Evolutionary conservation across 2,113 vertebrate species (phyloP), one percentile per base, ranked within the genome.

Genomic region (Epinephelus fuscoguttatus): DNA sequence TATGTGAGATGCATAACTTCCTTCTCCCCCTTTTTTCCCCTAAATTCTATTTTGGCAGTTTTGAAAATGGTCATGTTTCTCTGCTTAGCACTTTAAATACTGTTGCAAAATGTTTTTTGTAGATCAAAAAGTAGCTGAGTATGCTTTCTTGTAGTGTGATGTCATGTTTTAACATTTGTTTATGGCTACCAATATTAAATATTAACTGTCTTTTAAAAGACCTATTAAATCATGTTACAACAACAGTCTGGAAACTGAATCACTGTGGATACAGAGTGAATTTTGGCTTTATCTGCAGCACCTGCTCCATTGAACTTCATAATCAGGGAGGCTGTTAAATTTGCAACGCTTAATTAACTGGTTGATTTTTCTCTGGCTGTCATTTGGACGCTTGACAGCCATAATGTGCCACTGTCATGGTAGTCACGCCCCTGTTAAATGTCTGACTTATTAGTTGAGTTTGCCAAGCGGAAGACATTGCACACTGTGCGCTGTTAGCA

Each of bases 321-420:
- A 61, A 90, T 90, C 74, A 71, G 87, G 30, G 78, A 4, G 33
- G 47, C 83, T 81, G 83, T 88, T 86, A 72, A 71, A 89, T 92
- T 85, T 83, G 79, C 76, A 80, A 80, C 37, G 52, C 78, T 74
- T 86, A 63, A 89, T 88, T 90, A 84, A 87, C 81, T 49, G 33
- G 60, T 50, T 87, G 71, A 85, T 88, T 89, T 89, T 82, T 81
- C 80, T 74, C 62, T 2, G 67, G 69, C 23, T 87, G 82, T 78
- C 78, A 78, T 61, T 81, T 59, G 63, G 66, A 86, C 15, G 13
- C 74, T 84, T 18, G 59, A 52, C 82, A 90, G 86, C 70, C 73
- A 23, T 91, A 86, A 71, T 84, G 80, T 68, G 84, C 59, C 55
- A 17, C 64, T 79, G 79, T 85, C 88, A 74, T 15, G 79, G 61